Evolutionary conservation across 1,140 invertebrate genomes (phyloP).

Genomic region (Potamilus streckersoni): DNA sequence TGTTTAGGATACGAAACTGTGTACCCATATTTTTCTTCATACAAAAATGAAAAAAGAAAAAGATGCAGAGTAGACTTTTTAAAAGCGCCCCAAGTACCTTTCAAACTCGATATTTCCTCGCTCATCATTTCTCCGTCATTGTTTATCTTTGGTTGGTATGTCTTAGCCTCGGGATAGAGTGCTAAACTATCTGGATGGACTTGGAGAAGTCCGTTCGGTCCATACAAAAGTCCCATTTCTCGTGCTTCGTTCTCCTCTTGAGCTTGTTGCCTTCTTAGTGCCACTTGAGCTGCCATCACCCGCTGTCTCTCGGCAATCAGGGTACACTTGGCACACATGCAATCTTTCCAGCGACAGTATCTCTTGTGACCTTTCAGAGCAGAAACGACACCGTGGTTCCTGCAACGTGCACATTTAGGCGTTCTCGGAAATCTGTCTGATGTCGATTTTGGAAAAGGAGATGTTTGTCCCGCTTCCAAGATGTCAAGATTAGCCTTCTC

Average conservation of each 20-base stretch:
- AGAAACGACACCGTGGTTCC: slow-evolving; percentile 96
- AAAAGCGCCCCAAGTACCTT: too few species aligned
- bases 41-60: too few species aligned
- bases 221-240: slow-evolving; percentile 89
- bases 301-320: slow-evolving; percentile 94
- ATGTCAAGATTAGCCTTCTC: too few species aligned
- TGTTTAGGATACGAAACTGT: too few species aligned
- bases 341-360: slow-evolving; percentile 80
- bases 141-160: too few species aligned
- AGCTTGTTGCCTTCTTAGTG: slow-evolving; percentile 69
- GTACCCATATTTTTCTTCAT: too few species aligned
- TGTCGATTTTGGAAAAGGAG: slow-evolving; percentile 74
- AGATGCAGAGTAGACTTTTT: too few species aligned
- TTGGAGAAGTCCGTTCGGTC: slow-evolving; percentile 67
- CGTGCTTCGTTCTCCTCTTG: slow-evolving; percentile 97
- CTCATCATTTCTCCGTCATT: too few species aligned
- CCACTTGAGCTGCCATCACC: slow-evolving; percentile 95
- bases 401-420: slow-evolving; percentile 94
- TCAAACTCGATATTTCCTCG: too few species aligned
- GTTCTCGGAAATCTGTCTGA: slow-evolving; percentile 91
- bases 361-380: slow-evolving; percentile 95
- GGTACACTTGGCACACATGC: slow-evolving; percentile 91
- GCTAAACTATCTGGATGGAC: slow-evolving; percentile 54
- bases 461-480: too few species aligned
- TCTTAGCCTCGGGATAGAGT: slow-evolving; percentile 40